phyloP scores from a whole-genome alignment of 2,888 invertebrate species.

The Vandiemenella viatica region DNA sequence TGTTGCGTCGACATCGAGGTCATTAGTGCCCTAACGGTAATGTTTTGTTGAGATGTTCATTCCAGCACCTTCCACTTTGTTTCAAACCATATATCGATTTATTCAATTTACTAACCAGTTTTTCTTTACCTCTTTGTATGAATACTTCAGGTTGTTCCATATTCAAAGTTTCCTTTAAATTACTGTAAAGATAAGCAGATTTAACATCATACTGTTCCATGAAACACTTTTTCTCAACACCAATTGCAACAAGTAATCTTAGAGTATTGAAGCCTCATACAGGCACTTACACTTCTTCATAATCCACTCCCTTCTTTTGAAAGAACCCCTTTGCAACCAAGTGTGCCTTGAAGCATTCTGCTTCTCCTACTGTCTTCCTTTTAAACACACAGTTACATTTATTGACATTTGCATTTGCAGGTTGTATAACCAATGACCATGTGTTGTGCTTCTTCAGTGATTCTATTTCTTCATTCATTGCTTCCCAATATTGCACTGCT shows the following conservation, averaged over 20 bases:
- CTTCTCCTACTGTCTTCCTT: not conserved
- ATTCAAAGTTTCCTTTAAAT: conserved; percentile 2
- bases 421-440: too few relatives aligned
- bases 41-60: conserved; percentile 5
- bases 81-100: conserved; percentile 6
- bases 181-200: conserved; percentile 4
- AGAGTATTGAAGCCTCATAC: conserved; percentile 4
- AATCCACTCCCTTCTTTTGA: conserved; percentile 2
- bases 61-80: conserved; percentile 8
- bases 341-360: not conserved
- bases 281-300: conserved; percentile 6
- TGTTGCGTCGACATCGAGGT: too few relatives aligned
- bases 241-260: conserved; percentile 1
- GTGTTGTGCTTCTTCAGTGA: too few relatives aligned
- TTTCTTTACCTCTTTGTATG: conserved; percentile 3
- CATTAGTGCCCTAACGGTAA: not conserved
- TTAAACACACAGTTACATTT: not conserved
- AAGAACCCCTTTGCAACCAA: not conserved
- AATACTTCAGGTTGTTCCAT: conserved; percentile 5
- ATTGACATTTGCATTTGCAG: not conserved
- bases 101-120: conserved; percentile 3
- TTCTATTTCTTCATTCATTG: too few relatives aligned
- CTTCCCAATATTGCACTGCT: too few relatives aligned
- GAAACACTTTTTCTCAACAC: conserved; percentile 4
- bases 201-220: conserved; percentile 8